phyloP scores from a whole-genome alignment of 2,888 invertebrate genomes.

The Macrophya alboannulata region DNA sequence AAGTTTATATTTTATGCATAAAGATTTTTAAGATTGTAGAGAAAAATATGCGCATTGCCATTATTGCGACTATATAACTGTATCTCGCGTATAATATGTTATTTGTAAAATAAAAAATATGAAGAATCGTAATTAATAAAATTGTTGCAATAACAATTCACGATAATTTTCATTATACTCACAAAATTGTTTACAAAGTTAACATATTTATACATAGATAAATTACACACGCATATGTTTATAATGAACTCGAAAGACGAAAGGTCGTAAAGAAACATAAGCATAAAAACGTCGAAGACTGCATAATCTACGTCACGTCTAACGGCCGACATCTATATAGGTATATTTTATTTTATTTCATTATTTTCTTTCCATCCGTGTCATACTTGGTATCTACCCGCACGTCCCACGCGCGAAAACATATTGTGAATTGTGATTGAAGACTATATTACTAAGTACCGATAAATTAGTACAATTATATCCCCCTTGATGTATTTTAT shows the following conservation, averaged over 20 bases:
- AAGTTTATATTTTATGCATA: too few species aligned
- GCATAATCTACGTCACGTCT: too few species aligned
- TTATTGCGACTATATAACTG: too few species aligned
- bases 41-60: background rate
- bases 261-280: background rate
- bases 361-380: background rate
- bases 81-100: too few species aligned
- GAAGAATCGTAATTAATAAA: background rate
- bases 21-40: background rate
- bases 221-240: too few species aligned
- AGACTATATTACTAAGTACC: background rate
- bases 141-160: too few species aligned
- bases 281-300: background rate
- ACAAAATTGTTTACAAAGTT: too few species aligned
- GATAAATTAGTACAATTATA: background rate
- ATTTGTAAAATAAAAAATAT: too few species aligned
- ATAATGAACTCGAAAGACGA: background rate
- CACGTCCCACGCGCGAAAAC: background rate
- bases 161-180: too few species aligned
- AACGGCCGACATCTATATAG: background rate
- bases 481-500: background rate
- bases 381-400: background rate
- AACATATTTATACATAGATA: too few species aligned
- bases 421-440: constrained; percentile 2
- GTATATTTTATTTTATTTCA: background rate